Percentiles rank a stretch among this genome's conserved stretches.
Evolutionary conservation across 2,113 vertebrate species (phyloP).

Genomic region (Oxygymnocypris stewartii): DNA sequence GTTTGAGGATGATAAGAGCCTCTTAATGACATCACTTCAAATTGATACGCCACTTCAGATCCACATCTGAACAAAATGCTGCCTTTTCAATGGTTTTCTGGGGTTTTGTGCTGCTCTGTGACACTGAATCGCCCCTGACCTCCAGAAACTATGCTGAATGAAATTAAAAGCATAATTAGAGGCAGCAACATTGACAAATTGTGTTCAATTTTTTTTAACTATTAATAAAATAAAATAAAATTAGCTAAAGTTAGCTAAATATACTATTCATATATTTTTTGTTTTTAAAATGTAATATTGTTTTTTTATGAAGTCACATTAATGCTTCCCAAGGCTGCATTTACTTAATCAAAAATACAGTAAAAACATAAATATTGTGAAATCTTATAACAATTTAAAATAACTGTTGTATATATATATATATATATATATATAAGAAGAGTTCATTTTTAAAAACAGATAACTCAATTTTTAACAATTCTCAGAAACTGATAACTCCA

Average conservation of each 20-base stretch:
- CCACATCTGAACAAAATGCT: conserved; percentile 3
- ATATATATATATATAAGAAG: too few relatives aligned
- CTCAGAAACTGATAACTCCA: too few relatives aligned
- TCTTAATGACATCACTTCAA: conserved; percentile 26
- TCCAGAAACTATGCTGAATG: not conserved
- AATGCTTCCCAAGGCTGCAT: not conserved
- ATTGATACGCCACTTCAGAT: conserved; percentile 22
- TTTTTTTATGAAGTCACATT: not conserved
- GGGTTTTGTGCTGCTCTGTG: not conserved
- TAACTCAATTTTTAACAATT: too few relatives aligned
- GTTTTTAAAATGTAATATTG: too few relatives aligned
- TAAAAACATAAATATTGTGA: not conserved
- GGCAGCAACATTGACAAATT: not conserved
- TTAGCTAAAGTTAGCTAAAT: too few relatives aligned
- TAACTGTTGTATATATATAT: not conserved
- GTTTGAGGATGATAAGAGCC: conserved; percentile 21
- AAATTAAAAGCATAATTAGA: not conserved
- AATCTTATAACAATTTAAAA: not conserved
- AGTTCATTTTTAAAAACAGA: too few relatives aligned
- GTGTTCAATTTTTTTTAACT: not conserved
- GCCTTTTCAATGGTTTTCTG: not conserved
- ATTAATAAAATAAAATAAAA: too few relatives aligned
- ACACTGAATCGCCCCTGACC: not conserved
- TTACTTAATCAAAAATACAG: not conserved
- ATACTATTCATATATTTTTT: too few relatives aligned